These are phyloP conservation scores for Balaeniceps rex DNA, from an alignment of 2,113 vertebrate genomes.

Conservation along the genomic window DNA sequence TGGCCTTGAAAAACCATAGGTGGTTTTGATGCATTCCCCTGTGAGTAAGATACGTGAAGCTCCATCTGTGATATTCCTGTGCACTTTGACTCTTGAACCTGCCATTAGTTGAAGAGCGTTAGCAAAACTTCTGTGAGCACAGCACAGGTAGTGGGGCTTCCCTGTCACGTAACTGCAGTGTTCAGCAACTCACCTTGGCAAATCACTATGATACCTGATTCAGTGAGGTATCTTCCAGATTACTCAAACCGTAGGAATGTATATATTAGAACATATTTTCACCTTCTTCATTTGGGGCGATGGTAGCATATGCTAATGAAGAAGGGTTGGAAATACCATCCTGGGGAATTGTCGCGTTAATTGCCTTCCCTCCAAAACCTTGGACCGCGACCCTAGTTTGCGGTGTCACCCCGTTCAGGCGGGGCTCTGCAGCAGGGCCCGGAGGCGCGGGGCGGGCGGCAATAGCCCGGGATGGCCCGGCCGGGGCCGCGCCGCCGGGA, in stretches of 20 bases:
- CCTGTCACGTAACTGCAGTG: neutral
- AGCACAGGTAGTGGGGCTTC: neutral
- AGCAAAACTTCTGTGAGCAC: neutral
- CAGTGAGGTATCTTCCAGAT: neutral
- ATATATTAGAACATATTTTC: neutral
- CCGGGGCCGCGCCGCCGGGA: neutral
- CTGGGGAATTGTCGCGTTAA: neutral
- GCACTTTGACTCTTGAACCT: neutral
- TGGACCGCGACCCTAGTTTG: neutral
- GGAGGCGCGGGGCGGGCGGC: neutral
- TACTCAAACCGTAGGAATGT: neutral
- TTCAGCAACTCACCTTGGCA: neutral
- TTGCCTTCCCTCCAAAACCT: neutral
- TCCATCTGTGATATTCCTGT: neutral
- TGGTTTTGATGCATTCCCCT: neutral
- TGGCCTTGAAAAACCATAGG: neutral
- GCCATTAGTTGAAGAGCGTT: rapidly evolving
- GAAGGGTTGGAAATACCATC: neutral
- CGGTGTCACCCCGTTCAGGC: neutral
- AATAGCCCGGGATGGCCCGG: neutral
- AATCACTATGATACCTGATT: neutral
- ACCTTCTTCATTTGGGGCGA: neutral
- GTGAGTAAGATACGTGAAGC: neutral
- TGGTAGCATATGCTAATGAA: neutral
- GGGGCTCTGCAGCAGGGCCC: neutral